Conservation (phyloP, 2,797 vertebrate genomes). For the Molossus molossus region DNA sequence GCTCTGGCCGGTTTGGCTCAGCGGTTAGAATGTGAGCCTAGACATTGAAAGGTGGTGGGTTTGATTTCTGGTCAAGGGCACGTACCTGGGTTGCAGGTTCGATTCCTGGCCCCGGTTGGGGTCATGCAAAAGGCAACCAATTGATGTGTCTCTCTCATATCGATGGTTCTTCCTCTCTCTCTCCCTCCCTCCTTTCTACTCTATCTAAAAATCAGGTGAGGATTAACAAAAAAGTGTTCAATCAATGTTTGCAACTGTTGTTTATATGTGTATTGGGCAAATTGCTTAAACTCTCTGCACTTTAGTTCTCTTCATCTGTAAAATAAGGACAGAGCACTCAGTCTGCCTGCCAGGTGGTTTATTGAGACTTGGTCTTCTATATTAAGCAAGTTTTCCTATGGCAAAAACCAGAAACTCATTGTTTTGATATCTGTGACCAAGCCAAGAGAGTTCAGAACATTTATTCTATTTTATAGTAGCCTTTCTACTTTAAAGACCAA, state of each 20-base stretch:
- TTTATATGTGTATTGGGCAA: neutral
- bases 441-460: neutral
- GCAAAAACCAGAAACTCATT: neutral
- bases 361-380: neutral
- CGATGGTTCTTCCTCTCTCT: no score
- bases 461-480: neutral
- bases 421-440: constrained; percentile 2
- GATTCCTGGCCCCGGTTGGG: no score
- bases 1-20: no score
- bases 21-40: no score
- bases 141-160: no score
- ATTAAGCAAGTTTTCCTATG: constrained; percentile 26
- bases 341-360: neutral
- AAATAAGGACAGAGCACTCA: neutral
- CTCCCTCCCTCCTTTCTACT: no score
- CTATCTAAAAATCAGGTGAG: no score
- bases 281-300: neutral
- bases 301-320: neutral
- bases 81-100: no score
- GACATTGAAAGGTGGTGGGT: no score
- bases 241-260: neutral
- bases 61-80: no score
- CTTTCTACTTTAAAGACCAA: neutral
- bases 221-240: neutral
- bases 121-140: no score